These are phyloP conservation scores for Drosophila sechellia DNA, from an alignment of 1,140 invertebrate genomes.

Conservation along the genomic window DNA sequence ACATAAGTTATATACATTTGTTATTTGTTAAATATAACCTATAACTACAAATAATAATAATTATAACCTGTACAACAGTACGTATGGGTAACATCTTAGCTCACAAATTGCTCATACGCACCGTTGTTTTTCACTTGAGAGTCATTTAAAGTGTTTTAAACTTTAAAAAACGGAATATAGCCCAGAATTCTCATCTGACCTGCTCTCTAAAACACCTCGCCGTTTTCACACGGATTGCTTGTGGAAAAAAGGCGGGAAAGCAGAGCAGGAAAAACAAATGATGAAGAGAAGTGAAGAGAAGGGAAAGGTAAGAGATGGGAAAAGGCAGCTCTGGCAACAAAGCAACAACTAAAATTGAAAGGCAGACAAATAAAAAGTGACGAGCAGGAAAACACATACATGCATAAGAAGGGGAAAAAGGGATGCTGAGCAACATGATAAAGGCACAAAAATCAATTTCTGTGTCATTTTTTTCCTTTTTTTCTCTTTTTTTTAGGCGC, in stretches of 20 bases:
- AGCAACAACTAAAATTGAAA: constrained; percentile 51
- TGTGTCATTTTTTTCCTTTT: constrained; percentile 62
- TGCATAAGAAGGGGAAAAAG: constrained; percentile 8
- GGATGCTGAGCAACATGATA: constrained; percentile 63
- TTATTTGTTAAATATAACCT: too few species aligned
- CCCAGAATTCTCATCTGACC: neutral
- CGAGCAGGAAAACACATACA: constrained; percentile 30
- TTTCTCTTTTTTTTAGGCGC: constrained; percentile 21
- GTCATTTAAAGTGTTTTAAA: neutral
- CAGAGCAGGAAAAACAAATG: constrained; percentile 25
- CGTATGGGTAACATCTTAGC: neutral
- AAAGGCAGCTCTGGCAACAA: constrained; percentile 22
- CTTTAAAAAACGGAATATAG: neutral
- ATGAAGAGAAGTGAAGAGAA: neutral
- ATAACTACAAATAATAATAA: neutral
- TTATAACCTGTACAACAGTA: neutral
- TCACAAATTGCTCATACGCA: constrained; percentile 6
- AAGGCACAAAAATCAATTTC: constrained; percentile 78
- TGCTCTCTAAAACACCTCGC: constrained; percentile 16
- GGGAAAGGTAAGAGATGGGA: neutral
- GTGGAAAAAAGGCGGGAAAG: constrained; percentile 15
- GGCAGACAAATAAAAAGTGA: constrained; percentile 48
- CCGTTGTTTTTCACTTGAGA: neutral
- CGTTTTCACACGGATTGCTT: constrained; percentile 3
- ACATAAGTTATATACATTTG: neutral